Evolutionary conservation across 1,140 invertebrate genomes (phyloP), one percentile per base, ranked within the genome.

Genomic region (Homarus americanus): DNA sequence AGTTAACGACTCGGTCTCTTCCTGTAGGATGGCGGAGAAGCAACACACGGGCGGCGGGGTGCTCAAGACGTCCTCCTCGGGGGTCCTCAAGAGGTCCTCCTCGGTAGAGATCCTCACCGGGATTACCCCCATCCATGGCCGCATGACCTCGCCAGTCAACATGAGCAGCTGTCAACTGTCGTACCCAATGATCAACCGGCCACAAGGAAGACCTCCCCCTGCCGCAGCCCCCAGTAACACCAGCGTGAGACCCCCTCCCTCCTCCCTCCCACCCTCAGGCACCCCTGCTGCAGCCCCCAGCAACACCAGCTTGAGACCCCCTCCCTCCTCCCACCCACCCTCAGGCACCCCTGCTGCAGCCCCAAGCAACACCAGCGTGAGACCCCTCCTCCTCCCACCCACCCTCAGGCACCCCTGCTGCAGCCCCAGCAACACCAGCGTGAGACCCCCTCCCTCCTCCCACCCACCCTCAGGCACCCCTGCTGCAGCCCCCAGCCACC

Each of bases 71-170:
- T 44, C 69, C 38, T 88, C 86, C 53, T 80, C 75, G 0, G 76
- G 78, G n/a, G 69, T 20, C n/a, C 86, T 88, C 10, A 88, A 79
- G 78, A 79, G 78, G 76, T 88, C 86, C 38, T 88, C 86, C 12
- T 88, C 86, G 38, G 86, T 82, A 58, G 86, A 88, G 63, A 88
- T 82, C 76, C 86, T 88, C 3, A n/a, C 66, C 20, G 86, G 86
- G 24, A 44, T 44, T 58, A 66, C 28, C 0, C 4, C 24, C 0
- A 1, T 24, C 4, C 49, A 38, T 32, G 12, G 24, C 15, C 76
- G 49, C 20, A 58, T 40, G 0, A 40, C 20, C 53, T 66, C 53
- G 12, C 36, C 49, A 24, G 44, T n/a, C 40, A 79, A 28, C 76
- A 44, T 10, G 38, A 79, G n/a, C 28, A 69, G 63, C 63, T 7